Conservation (phyloP, 2,113 vertebrate species). For the Vicugna pacos region DNA sequence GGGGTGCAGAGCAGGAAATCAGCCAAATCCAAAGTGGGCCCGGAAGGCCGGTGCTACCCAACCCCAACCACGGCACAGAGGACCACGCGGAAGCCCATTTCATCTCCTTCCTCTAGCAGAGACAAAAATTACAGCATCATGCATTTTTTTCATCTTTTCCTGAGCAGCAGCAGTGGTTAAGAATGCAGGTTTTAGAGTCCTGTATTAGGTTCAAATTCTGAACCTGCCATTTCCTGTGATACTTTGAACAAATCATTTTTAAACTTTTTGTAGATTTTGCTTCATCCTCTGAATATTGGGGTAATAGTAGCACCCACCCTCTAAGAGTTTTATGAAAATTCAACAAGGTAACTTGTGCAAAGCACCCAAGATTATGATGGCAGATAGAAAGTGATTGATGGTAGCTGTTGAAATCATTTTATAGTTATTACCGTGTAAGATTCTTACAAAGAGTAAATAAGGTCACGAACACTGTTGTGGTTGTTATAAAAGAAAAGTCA, state of each 20-base stretch:
- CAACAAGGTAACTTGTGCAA: background rate
- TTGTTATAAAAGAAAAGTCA: background rate
- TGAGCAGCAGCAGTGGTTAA: background rate
- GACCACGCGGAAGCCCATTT: background rate
- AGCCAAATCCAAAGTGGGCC: background rate
- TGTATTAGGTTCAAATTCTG: background rate
- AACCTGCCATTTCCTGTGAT: background rate
- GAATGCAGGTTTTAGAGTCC: background rate
- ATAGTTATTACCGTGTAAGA: background rate
- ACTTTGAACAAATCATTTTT: background rate
- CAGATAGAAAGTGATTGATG: background rate
- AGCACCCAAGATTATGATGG: background rate
- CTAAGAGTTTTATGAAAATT: background rate
- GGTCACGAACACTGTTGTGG: background rate
- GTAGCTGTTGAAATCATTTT: background rate
- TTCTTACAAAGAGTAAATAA: background rate
- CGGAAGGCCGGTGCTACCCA: background rate
- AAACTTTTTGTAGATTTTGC: background rate
- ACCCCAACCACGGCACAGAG: background rate
- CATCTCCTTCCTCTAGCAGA: background rate
- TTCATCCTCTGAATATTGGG: background rate
- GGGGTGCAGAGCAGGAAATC: background rate
- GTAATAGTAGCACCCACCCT: no score
- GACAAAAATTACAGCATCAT: accelerated
- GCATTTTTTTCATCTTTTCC: background rate